Evolutionary conservation across 2,888 invertebrate species (phyloP).

Genomic region (Ophion costatus): DNA sequence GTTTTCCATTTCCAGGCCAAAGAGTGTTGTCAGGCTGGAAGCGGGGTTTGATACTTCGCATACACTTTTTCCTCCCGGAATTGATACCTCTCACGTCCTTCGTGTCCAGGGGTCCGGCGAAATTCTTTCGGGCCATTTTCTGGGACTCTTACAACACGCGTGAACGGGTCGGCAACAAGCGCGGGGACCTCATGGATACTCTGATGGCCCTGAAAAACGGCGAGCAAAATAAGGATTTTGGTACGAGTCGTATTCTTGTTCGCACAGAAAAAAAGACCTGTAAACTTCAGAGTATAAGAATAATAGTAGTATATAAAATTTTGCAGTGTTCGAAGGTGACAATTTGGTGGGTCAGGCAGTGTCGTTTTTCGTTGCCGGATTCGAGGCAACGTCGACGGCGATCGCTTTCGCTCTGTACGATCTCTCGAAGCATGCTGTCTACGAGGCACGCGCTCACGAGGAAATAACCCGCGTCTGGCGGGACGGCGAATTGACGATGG

Average conservation of each 20-base stretch:
- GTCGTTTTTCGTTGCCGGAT: conserved; percentile 75
- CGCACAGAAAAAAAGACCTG: neutral
- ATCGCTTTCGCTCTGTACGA: conserved; percentile 74
- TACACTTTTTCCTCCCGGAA: conserved; percentile 74
- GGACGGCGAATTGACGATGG: conserved; percentile 67
- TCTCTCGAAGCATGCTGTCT: conserved; percentile 71
- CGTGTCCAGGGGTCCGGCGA: conserved; percentile 68
- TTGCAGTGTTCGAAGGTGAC: conserved; percentile 75
- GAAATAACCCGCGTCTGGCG: conserved; percentile 66
- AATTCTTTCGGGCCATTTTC: conserved; percentile 74
- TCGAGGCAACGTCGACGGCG: conserved; percentile 73
- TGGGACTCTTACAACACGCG: conserved; percentile 73
- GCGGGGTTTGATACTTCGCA: conserved; percentile 71
- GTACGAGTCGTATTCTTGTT: conserved; percentile 61
- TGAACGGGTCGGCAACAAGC: conserved; percentile 69
- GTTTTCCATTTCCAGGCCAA: conserved; percentile 67
- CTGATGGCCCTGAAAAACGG: conserved; percentile 73
- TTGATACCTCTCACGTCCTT: conserved; percentile 68
- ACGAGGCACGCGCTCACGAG: conserved; percentile 67
- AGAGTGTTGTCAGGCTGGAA: conserved; percentile 70
- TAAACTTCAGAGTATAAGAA: neutral
- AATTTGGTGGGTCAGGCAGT: conserved; percentile 75
- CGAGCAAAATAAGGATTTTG: conserved; percentile 72
- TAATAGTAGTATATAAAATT: neutral
- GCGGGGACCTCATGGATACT: conserved; percentile 75